These are phyloP conservation scores for Drosophila suzukii DNA, from an alignment of 1,140 invertebrate species.

Conservation along the genomic window DNA sequence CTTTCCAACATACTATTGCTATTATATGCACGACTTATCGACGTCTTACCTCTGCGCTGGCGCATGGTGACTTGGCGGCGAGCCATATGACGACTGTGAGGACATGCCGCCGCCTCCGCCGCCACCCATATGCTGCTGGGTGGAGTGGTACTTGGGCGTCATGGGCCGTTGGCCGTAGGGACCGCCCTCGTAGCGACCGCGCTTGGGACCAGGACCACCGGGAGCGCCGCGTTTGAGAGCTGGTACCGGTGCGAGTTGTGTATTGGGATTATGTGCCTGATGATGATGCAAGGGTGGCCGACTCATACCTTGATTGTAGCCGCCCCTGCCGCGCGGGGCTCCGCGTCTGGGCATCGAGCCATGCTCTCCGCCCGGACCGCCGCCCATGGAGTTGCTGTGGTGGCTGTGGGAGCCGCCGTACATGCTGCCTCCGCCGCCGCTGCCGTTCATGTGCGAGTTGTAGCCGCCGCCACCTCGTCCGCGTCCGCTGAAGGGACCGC, in stretches of 20 bases:
- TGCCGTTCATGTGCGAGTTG: conserved; percentile 76
- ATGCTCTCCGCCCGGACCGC: conserved; percentile 61
- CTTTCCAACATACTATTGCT: too few species aligned
- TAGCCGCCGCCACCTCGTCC: conserved; percentile 79
- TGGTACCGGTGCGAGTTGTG: conserved; percentile 82
- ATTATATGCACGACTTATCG: too few species aligned
- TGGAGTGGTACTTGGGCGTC: conserved; percentile 78
- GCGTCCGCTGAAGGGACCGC: conserved; percentile 60
- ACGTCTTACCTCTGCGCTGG: conserved; percentile 66
- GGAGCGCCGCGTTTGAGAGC: conserved; percentile 83
- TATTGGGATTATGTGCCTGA: conserved; percentile 81
- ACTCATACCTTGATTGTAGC: conserved; percentile 80
- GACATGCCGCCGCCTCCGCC: conserved; percentile 48
- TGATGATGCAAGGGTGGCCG: conserved; percentile 81
- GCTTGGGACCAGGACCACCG: conserved; percentile 81
- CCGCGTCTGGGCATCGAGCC: conserved; percentile 74
- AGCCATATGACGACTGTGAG: conserved; percentile 66
- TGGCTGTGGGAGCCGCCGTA: conserved; percentile 61
- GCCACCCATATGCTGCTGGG: conserved; percentile 66
- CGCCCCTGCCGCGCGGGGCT: conserved; percentile 76
- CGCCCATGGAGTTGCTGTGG: conserved; percentile 64
- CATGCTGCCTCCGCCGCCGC: conserved; percentile 62
- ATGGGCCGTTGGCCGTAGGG: conserved; percentile 80
- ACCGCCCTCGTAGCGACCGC: conserved; percentile 79
- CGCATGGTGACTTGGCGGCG: conserved; percentile 69